Evolutionary conservation across 2,888 invertebrate genomes (phyloP).

Genomic region (Lochmaea crataegi): DNA sequence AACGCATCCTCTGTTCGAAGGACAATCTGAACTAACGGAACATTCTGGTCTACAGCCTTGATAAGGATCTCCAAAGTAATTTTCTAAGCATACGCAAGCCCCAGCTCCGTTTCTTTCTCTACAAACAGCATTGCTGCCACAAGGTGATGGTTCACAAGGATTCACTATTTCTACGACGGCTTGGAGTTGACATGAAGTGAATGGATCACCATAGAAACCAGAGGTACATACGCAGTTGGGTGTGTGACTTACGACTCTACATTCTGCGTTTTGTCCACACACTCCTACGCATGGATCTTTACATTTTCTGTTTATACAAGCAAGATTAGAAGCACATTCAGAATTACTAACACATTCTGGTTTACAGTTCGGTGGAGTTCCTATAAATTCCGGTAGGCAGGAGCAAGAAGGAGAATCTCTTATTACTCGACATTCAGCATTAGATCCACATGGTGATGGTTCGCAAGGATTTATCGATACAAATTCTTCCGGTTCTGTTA

Average conservation of each 20-base stretch:
- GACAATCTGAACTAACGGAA: constrained; percentile 77
- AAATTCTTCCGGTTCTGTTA: constrained; percentile 50
- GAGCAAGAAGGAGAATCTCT: constrained; percentile 74
- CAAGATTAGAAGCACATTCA: constrained; percentile 75
- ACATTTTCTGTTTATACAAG: constrained; percentile 81
- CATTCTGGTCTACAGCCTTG: constrained; percentile 81
- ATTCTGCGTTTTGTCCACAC: constrained; percentile 69
- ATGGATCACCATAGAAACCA: constrained; percentile 71
- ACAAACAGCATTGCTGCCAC: constrained; percentile 74
- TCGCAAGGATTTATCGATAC: constrained; percentile 65
- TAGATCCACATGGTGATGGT: constrained; percentile 71
- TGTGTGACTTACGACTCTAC: constrained; percentile 69
- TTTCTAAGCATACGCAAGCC: constrained; percentile 74
- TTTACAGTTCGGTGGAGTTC: constrained; percentile 83
- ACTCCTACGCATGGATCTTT: constrained; percentile 73
- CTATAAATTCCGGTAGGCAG: constrained; percentile 78
- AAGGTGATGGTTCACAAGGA: constrained; percentile 76
- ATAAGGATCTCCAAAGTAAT: constrained; percentile 77
- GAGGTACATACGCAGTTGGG: constrained; percentile 70
- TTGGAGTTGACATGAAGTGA: constrained; percentile 65
- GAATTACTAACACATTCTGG: constrained; percentile 84
- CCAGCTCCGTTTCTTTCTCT: constrained; percentile 73
- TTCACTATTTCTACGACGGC: constrained; percentile 63
- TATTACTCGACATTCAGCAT: constrained; percentile 74
- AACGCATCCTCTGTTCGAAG: constrained; percentile 76